Base-by-base conservation (phyloP, 1,140 invertebrate species). In the Philaenus spumarius region DNA sequence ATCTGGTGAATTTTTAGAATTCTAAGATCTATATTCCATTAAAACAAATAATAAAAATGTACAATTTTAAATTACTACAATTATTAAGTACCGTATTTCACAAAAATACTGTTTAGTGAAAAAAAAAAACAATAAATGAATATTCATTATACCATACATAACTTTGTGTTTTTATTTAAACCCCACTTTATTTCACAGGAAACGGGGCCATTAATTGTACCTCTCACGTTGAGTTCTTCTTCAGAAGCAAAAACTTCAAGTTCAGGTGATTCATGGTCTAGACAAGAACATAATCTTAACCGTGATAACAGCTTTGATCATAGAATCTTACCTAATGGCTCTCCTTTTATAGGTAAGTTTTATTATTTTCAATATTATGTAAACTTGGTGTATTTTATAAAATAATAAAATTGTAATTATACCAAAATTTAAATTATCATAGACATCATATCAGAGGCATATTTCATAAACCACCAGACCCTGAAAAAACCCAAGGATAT, bases 231-330 rank as follows among this genome's bases (percentile, higher is more conserved):
- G 11, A 51, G 48, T 20, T 55, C 40, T 23, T 24, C 34, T n/a
- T 46, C 42, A 2, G 46, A 57, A 34, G 48, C 48, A 15, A 64
- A 63, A 40, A 55, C 55, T 17, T 58, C 57, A 17, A 64, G 57
- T 40, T 64, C 57, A 51, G 59, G 50, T 34, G 63, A 47, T 47
- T 45, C 30, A 5, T 56, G 24, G 47, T 19, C 34, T 12, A 20
- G 24, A 42, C 57, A 53, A 20, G n/a, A 42, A 34, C 17, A 39
- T 30, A 48, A 14, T 48, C 12, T 19, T 19, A 14, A 48, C 14
- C 22, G n/a, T 19, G n/a, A n/a, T 6, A 48, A 19, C 22, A 48
- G 12, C 40, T 55, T 42, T 35, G 22, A 17, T 52, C 12, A 12
- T 52, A 52, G 14, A 26, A 30, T 34, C 15, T 2, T 22, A n/a